These are phyloP conservation scores for Drosophila sucinea DNA, from an alignment of 1,140 invertebrate species.

Conservation along the genomic window DNA sequence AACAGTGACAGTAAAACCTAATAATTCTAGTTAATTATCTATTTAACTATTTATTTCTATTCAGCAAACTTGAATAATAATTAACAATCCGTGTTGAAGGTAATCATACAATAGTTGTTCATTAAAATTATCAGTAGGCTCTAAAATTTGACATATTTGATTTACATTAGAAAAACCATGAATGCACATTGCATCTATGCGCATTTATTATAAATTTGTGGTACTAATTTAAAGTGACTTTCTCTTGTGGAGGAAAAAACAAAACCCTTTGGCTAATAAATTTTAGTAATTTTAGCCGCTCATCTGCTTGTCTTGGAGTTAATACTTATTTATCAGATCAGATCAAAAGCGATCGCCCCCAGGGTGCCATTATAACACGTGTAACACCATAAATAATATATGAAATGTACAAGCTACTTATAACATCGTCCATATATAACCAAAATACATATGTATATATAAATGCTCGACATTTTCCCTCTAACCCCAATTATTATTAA, in stretches of 20 bases:
- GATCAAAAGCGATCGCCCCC: conserved; percentile 30
- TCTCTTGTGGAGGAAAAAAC: background rate
- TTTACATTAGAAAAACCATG: background rate
- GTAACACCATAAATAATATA: conserved; percentile 67
- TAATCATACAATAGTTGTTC: no score
- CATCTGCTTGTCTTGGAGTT: background rate
- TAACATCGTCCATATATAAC: background rate
- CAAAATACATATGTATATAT: background rate
- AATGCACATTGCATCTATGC: background rate
- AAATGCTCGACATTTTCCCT: conserved; percentile 8
- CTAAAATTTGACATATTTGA: background rate
- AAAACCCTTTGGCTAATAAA: conserved; percentile 1
- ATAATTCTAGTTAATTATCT: no score
- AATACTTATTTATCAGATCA: conserved; percentile 18
- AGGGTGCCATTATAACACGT: conserved; percentile 73
- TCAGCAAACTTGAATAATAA: no score
- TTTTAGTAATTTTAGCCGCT: conserved; percentile 14
- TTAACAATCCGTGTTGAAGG: no score
- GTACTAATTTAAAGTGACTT: conserved; percentile 7
- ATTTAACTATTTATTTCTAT: no score
- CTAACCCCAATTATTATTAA: conserved; percentile 63
- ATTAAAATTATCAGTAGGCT: no score
- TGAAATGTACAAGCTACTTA: conserved; percentile 8
- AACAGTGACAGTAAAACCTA: no score
- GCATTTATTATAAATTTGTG: conserved; percentile 3